Base-by-base conservation (phyloP, 1,140 invertebrate species). In the Lasioglossum albipes region DNA sequence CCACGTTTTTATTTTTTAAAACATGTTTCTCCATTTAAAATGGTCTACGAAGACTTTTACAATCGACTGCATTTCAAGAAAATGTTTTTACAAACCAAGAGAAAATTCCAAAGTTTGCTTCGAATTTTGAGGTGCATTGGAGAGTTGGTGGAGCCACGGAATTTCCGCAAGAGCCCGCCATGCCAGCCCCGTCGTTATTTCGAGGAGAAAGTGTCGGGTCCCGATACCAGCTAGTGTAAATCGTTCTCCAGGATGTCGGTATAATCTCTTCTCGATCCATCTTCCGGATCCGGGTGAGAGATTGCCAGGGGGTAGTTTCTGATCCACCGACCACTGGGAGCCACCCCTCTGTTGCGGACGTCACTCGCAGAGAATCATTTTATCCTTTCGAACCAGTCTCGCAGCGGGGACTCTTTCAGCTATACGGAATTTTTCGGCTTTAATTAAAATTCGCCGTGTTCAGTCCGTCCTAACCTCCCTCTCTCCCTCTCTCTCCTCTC, bases 311-410 rank as follows among this genome's bases (percentile, higher is more conserved):
- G 52, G 13, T 16, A 54, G 52, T 54, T 59, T 59, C 18, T n/a
- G 57, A 59, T 59, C 20, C 57, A n/a, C 20, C 57, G 20, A 20
- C 20, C 20, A 59, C 20, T 6, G 20, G 57, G 7, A 9, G 5
- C 20, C 57, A 20, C 57, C 20, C n/a, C 20, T n/a, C 6, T 7
- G n/a, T 6, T n/a, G 7, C 57, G 20, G 20, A 59, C 57, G 57
- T 59, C 57, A 59, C 57, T 59, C 20, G 57, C 20, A 59, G 57
- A 59, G n/a, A 59, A 59, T 59, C 57, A 59, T 59, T 59, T 59
- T n/a, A 59, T 59, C 57, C 57, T 59, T 59, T 59, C n/a, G 6
- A n/a, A 59, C 20, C 5, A 0, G 20, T 7, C 6, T 20, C 57
- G 57, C 20, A 9, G 20, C 20, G 20, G 57, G 57, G 18, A 59